phyloP scores from a whole-genome alignment of 2,113 vertebrate species.

The Neodontobutis hainanensis region DNA sequence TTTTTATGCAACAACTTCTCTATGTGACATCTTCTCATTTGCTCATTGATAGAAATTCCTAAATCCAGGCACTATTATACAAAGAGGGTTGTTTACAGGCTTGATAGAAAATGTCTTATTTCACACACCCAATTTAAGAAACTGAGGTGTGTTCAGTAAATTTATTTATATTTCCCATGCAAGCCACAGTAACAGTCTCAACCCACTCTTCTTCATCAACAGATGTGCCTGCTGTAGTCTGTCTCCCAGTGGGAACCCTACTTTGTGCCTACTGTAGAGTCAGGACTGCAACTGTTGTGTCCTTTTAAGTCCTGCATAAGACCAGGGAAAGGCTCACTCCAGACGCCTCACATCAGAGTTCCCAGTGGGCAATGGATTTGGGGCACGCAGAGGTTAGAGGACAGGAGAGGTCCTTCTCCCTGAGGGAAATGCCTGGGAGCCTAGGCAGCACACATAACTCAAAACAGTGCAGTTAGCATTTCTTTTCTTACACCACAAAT shows the following conservation, averaged over 20 bases:
- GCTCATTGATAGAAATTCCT: not conserved
- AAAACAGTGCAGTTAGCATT: slow-evolving; percentile 57
- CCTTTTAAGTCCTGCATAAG: slow-evolving; percentile 69
- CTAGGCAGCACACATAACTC: slow-evolving; percentile 63
- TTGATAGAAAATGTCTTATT: slow-evolving; percentile 42
- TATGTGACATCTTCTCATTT: slow-evolving; percentile 24
- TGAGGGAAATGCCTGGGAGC: slow-evolving; percentile 58
- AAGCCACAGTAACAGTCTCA: slow-evolving; percentile 52
- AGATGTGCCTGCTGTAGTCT: slow-evolving; percentile 50
- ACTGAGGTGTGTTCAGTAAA: slow-evolving; percentile 63
- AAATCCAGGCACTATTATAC: not conserved
- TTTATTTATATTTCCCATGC: slow-evolving; percentile 63
- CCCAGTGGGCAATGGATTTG: slow-evolving; percentile 74
- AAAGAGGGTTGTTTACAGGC: slow-evolving; percentile 41
- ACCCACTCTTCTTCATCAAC: slow-evolving; percentile 60
- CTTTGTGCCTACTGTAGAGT: slow-evolving; percentile 68
- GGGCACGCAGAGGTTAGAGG: slow-evolving; percentile 67
- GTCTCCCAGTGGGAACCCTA: slow-evolving; percentile 64
- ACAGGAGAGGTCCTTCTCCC: slow-evolving; percentile 74
- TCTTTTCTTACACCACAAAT: slow-evolving; percentile 61
- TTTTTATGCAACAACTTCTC: slow-evolving; percentile 65
- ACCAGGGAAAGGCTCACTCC: slow-evolving; percentile 61
- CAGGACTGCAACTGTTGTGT: slow-evolving; percentile 66
- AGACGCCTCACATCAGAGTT: slow-evolving; percentile 66
- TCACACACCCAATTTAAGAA: slow-evolving; percentile 63